phyloP scores from a whole-genome alignment of 1,140 invertebrate species.

The Leptinotarsa lineolata region DNA sequence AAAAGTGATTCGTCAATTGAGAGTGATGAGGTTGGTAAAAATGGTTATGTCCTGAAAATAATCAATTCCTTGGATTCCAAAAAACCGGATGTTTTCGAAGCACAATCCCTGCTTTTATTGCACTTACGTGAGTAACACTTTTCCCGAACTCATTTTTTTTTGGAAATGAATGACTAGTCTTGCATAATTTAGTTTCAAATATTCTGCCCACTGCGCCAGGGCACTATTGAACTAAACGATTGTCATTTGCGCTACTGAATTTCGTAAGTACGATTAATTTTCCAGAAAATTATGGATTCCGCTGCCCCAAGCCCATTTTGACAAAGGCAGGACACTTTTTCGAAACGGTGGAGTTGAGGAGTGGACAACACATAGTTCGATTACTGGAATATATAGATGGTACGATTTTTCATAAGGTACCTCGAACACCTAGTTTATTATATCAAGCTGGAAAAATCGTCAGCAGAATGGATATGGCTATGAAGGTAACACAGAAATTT shows the following conservation, averaged over 20 bases:
- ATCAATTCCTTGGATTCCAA: conserved; percentile 79
- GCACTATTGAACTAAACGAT: no score
- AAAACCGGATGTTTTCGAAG: conserved; percentile 68
- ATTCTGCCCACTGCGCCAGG: no score
- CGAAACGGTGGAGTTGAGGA: conserved; percentile 61
- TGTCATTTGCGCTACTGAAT: no score
- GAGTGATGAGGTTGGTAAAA: conserved; percentile 25
- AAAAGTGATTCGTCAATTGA: conserved; percentile 32
- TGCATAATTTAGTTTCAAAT: no score
- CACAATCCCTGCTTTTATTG: conserved; percentile 71
- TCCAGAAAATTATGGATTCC: conserved; percentile 59
- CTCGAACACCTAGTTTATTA: conserved; percentile 63
- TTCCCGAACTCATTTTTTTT: no score
- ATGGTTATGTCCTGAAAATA: conserved; percentile 82
- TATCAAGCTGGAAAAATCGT: conserved; percentile 72
- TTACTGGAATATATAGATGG: conserved; percentile 77
- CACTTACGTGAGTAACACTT: conserved; percentile 61
- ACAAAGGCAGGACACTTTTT: conserved; percentile 68
- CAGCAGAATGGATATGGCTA: conserved; percentile 67
- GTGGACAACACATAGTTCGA: conserved; percentile 68
- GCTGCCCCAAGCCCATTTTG: conserved; percentile 70
- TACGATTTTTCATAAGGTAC: conserved; percentile 65
- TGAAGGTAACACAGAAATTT: conserved; percentile 61
- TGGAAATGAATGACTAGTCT: no score
- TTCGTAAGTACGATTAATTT: background rate